Evolutionary conservation across 2,888 invertebrate genomes (phyloP), one percentile per base, ranked within the genome.

Genomic region (Hypolimnas misippus): DNA sequence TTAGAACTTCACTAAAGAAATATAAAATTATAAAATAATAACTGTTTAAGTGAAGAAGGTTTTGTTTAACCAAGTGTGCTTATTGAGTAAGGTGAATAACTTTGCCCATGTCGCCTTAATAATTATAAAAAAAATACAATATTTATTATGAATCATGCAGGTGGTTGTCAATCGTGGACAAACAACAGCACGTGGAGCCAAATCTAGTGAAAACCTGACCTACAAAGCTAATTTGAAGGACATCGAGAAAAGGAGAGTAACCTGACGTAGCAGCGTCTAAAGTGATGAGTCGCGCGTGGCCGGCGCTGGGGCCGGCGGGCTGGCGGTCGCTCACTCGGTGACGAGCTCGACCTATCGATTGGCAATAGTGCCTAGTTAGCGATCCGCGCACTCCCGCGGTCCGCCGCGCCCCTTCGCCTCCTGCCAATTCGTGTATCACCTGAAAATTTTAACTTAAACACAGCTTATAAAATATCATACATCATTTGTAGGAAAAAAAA

Each of bases 181-280:
- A 89, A 90, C 89, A 90, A 85, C 76, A 81, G 83, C 89, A 91
- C 90, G 89, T 90, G 91, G 86, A 82, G 77, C 79, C 81, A 75
- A 77, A 81, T 82, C 83, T 78, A 81, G 81, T 82, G 83, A 88
- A 87, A 88, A 89, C 90, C 91, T 92, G 91, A 92, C 91, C 91
- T 92, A 92, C 90, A 92, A 89, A 91, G 91, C 91, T 91, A 91
- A 92, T 92, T 91, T 91, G 91, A 92, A 92, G 91, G 91, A 92
- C 91, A 91, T 86, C 89, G 89, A 87, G 91, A 92, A 92, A 92
- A 91, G 91, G 91, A 92, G 91, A 92, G 91, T 92, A 89, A 89
- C 91, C 91, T 91, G 91, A 92, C 91, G 89, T 85, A 82, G 91
- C 87, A 82, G 90, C 87, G 82, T 85, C 88, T 83, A 90, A 91